A percentile compares a stretch with the other conserved stretches of the same genome.
Evolutionary conservation across 92 coral and sea anemone species (phyloP).

Genomic region (Paramuricea clavata): DNA sequence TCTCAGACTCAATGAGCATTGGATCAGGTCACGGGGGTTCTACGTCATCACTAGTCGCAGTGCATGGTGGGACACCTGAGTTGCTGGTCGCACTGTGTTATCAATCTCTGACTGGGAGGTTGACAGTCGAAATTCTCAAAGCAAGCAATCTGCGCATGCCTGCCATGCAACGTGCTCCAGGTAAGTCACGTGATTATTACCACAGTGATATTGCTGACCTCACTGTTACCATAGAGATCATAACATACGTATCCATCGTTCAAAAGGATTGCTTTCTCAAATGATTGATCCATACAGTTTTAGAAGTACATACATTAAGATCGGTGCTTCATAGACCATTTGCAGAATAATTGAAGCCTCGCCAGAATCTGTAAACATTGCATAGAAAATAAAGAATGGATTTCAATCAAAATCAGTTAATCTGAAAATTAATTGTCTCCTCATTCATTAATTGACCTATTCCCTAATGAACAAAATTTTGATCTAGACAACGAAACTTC

Average conservation of each 20-base stretch:
- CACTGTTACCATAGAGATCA: neutral
- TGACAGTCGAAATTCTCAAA: constrained; percentile 96
- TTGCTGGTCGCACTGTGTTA: constrained; percentile 95
- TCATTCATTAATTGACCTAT: neutral
- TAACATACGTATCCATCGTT: neutral
- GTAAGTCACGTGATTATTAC: constrained; percentile 52
- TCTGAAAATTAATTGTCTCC: too few relatives aligned
- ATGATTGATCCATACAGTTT: too few relatives aligned
- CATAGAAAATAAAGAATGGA: neutral
- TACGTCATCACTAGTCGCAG: constrained; percentile 91
- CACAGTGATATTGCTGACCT: neutral
- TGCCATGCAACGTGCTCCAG: constrained; percentile 99
- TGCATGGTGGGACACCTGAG: constrained; percentile 96
- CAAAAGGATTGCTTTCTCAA: too few relatives aligned
- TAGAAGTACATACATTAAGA: too few relatives aligned
- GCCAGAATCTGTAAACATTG: too few relatives aligned
- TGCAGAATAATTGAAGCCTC: neutral
- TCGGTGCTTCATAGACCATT: too few relatives aligned
- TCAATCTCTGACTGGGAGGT: constrained; percentile 96
- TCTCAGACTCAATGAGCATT: constrained; percentile 95
- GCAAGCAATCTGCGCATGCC: constrained; percentile 97
- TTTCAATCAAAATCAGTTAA: too few relatives aligned
- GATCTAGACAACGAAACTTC: too few relatives aligned
- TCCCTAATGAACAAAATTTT: too few relatives aligned
- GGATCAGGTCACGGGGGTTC: constrained; percentile 92